These are phyloP conservation scores for Electrona antarctica DNA, from an alignment of 2,113 vertebrate species.

Conservation along the genomic window DNA sequence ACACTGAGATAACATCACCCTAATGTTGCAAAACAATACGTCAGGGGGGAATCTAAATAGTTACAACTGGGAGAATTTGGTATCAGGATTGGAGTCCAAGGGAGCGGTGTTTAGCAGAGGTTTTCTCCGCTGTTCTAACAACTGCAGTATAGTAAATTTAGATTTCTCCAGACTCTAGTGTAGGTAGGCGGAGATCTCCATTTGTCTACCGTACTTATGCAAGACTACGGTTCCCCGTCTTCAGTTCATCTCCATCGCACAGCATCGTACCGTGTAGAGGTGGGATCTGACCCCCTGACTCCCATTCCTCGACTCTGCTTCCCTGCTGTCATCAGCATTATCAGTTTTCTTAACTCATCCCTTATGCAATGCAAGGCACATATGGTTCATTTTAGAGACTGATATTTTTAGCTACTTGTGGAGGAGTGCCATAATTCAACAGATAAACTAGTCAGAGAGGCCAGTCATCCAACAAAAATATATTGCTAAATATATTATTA, in stretches of 20 bases:
- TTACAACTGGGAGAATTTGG: too few relatives aligned
- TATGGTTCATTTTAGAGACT: slow-evolving; percentile 72
- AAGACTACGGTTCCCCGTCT: too few relatives aligned
- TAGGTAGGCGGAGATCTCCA: too few relatives aligned
- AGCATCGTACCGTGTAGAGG: slow-evolving; percentile 1
- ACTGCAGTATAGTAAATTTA: too few relatives aligned
- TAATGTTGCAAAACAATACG: too few relatives aligned
- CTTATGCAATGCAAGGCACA: slow-evolving; percentile 71
- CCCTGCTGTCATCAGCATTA: slow-evolving; percentile 37
- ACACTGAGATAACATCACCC: too few relatives aligned
- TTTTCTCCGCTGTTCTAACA: too few relatives aligned
- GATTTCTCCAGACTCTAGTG: too few relatives aligned
- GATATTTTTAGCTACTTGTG: slow-evolving; percentile 75
- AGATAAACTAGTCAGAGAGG: slow-evolving; percentile 40
- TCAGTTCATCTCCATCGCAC: background rate
- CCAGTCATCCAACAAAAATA: slow-evolving; percentile 46
- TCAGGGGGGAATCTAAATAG: too few relatives aligned
- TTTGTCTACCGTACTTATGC: too few relatives aligned
- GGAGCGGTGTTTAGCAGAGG: too few relatives aligned
- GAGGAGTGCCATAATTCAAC: slow-evolving; percentile 48
- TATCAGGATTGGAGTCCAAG: too few relatives aligned
- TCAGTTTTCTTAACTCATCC: slow-evolving; percentile 32
- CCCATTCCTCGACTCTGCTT: slow-evolving; percentile 14
- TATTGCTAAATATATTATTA: slow-evolving; percentile 29
- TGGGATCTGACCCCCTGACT: slow-evolving; percentile 20